Base-by-base conservation (phyloP, 1,140 invertebrate genomes). In the Eriocheir sinensis region DNA sequence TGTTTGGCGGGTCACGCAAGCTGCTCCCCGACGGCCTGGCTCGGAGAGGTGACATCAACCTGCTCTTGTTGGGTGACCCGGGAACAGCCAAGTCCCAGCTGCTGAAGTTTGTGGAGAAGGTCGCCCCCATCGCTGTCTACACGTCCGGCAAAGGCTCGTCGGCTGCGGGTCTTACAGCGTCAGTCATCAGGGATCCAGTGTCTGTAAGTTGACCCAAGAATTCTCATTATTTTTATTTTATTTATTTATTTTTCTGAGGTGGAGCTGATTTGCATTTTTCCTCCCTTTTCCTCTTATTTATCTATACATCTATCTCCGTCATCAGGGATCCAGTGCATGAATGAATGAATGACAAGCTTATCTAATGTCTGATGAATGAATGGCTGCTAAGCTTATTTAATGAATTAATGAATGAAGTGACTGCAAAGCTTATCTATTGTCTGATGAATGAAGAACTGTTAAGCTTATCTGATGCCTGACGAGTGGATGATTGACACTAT, bases 71-170 rank as follows among this genome's bases (percentile, higher is more conserved):
- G 2, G 99, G 99, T 93, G 99, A 99, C 97, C 99, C 99, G 40
- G 99, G 99, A 96, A 99, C 99, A 6, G 99, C 99, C 9, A 99
- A 99, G 96, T 99, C 99, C 32, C 99, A 99, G 96, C 97, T 99
- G 44, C 97, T 99, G 0, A 99, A 99, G 97, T 99, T 99, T 97
- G 99, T 99, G 2, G 99, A 99, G 97, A 98, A 98, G 96, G 99
- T 99, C 9, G 98, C 99, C 0, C 99, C 99, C 0, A 99, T 99
- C 96, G 99, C 98, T 21, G 98, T 99, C 6, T 99, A 99, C 96
- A 99, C 99, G 0, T 99, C 99, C 0, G 99, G 99, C 2, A 99
- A 99, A 97, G 99, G 99, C 0, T 99, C 99, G 94, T 99, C 99
- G 96, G 99, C 99, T 90, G 99, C 99, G 96, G 99, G 99, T 97